Evolutionary conservation across 2,797 vertebrate species (phyloP), one percentile per base, ranked within the genome.

Genomic region (Falco rusticolus): DNA sequence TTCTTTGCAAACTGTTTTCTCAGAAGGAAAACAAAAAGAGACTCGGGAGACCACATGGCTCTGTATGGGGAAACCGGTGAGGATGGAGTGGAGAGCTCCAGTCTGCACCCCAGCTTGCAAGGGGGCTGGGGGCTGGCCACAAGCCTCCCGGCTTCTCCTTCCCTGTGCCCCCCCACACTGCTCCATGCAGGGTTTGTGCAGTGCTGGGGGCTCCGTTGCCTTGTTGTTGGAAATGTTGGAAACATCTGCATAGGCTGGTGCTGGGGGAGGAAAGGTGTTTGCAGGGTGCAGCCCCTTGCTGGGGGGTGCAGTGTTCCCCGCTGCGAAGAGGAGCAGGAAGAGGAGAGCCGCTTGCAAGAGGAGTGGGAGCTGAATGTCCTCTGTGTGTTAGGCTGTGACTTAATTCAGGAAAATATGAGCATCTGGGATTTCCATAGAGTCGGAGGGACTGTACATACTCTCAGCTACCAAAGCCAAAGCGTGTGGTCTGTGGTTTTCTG

Each of bases 381-480:
- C 47, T 10, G 4, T 7, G 78, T 13, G 24, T 66, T 77, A 71
- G 83, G 61, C 77, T 87, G 91, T 70, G 28, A 60, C 66, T 51
- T 51, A 39, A 50, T 39, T 71, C 29, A 85, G 64, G 66, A 56
- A 72, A 68, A 57, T 9, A 9, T 43, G 75, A 74, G 60, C 14
- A 31, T 15, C n/a, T 0, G 60, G 91, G 64, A 47, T 79, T 88
- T 90, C 75, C 70, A 16, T 31, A 16, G 39, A 31, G 29, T 17
- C 1, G 0, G 19, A 47, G 72, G 59, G 25, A 54, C 25, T 0
- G 0, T 31, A 43, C 0, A 1, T 28, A 16, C 57, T 69, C 43
- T 39, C 0, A 0, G 48, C 31, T 8, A 0, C 14, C 0, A 0
- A 10, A 86, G 39, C 20, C 6, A 1, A 45, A 11, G 41, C 3